Evolutionary conservation across 2,888 invertebrate genomes (phyloP).

Genomic region (Gandaritis pyraliata): DNA sequence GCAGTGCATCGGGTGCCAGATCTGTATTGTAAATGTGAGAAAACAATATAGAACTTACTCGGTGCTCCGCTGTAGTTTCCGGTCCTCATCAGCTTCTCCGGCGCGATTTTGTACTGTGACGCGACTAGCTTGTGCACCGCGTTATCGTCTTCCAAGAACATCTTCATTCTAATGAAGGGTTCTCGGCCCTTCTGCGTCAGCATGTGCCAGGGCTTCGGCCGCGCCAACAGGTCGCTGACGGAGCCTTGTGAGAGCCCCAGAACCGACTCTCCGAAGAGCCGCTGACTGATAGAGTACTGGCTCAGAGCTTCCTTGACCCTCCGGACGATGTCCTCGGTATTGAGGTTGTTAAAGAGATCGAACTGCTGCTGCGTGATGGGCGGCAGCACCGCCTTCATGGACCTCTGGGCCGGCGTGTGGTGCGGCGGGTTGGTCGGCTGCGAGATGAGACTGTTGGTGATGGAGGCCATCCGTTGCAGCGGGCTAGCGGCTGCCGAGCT

Average conservation of each 20-base stretch:
- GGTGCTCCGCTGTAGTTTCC: conserved; percentile 95
- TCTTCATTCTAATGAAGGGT: conserved; percentile 98
- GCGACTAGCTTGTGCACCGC: conserved; percentile 98
- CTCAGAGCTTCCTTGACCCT: conserved; percentile 97
- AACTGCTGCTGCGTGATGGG: conserved; percentile 99
- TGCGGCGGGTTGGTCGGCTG: conserved; percentile 94
- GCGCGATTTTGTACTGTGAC: conserved; percentile 98
- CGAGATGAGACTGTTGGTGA: conserved; percentile 97
- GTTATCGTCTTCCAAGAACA: conserved; percentile 98
- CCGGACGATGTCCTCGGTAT: conserved; percentile 99
- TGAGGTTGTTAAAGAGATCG: conserved; percentile 98
- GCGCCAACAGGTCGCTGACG: conserved; percentile 97
- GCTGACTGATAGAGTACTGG: conserved; percentile 98
- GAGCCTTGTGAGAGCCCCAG: conserved; percentile 98
- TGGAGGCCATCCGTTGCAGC: conserved; percentile 98
- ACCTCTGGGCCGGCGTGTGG: conserved; percentile 92
- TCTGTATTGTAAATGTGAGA: conserved; percentile 4
- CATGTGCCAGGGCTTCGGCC: conserved; percentile 99
- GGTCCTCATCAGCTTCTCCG: conserved; percentile 98
- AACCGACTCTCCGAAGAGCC: conserved; percentile 99
- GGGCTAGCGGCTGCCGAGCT: conserved; percentile 95
- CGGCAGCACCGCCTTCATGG: conserved; percentile 97
- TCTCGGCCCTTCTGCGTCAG: conserved; percentile 98
- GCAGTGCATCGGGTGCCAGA: background rate
- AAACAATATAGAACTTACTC: conserved; percentile 84